A percentile compares a stretch with the other conserved stretches of the same genome.
Evolutionary conservation across 2,113 vertebrate genomes (phyloP).

Genomic region (Cololabis saira): DNA sequence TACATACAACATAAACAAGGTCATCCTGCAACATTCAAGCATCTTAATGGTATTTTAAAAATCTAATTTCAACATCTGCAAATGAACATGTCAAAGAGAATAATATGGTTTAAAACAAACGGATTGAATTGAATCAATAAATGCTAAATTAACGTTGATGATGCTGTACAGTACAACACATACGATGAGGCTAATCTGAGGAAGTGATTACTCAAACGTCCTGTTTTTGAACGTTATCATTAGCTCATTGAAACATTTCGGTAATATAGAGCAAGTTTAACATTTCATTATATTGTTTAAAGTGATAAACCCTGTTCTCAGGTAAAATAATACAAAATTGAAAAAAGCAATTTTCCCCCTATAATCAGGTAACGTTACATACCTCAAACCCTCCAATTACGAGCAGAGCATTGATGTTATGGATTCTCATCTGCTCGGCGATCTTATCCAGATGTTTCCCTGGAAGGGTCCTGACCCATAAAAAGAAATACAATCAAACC

Average conservation of each 20-base stretch:
- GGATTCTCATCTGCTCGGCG: slow-evolving; percentile 86
- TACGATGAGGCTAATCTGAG: neutral
- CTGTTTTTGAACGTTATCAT: neutral
- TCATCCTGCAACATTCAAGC: too few species aligned
- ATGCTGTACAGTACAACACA: neutral
- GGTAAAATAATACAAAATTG: neutral
- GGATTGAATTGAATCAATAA: neutral
- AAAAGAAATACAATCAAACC: too few species aligned
- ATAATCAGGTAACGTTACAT: neutral
- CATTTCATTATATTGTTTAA: neutral
- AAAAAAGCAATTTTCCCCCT: neutral
- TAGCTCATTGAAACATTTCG: neutral
- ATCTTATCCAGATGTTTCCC: slow-evolving; percentile 88
- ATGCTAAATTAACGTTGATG: neutral
- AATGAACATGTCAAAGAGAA: slow-evolving; percentile 1
- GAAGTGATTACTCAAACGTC: neutral
- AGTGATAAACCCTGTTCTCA: neutral
- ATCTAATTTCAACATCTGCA: neutral
- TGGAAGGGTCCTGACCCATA: slow-evolving; percentile 84
- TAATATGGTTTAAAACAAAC: slow-evolving; percentile 6
- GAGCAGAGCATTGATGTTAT: slow-evolving; percentile 90
- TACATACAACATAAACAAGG: too few species aligned
- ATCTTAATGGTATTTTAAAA: too few species aligned
- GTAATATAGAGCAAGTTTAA: neutral
- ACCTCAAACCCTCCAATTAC: slow-evolving; percentile 98